Evolutionary conservation across 2,113 vertebrate genomes (phyloP).

Genomic region (Acinonyx jubatus): DNA sequence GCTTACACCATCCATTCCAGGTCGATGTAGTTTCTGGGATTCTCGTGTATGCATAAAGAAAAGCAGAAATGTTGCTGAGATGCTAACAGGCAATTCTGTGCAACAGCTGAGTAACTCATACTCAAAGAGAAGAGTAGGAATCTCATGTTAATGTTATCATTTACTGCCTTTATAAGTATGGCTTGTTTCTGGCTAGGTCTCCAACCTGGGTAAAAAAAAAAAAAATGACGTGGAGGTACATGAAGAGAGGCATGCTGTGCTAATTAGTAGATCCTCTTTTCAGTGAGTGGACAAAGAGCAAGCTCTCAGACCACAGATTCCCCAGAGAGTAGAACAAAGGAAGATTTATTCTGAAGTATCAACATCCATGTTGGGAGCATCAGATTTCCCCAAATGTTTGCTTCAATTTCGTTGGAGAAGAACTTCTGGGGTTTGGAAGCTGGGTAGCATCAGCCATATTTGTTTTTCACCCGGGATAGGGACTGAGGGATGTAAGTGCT

Average conservation of each 20-base stretch:
- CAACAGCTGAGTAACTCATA: neutral
- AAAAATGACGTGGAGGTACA: accelerated
- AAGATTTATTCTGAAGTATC: neutral
- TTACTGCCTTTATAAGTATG: neutral
- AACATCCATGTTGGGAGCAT: neutral
- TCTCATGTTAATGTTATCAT: neutral
- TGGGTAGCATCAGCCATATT: neutral
- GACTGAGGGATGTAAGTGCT: neutral
- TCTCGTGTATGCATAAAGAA: neutral
- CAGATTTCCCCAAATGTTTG: neutral
- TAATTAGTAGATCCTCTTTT: neutral
- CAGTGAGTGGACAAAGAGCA: neutral
- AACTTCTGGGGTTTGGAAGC: neutral
- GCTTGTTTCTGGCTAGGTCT: neutral
- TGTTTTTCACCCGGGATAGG: neutral
- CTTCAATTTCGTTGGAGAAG: neutral
- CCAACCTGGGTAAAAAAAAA: neutral
- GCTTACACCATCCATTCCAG: neutral
- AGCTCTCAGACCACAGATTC: neutral
- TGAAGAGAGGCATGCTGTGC: too few relatives aligned
- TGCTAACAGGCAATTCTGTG: neutral
- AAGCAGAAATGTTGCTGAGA: neutral
- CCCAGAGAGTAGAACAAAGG: neutral
- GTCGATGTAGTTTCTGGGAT: neutral
- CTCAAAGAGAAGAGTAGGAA: too few relatives aligned